A percentile compares a stretch with the other conserved stretches of the same genome.
These are phyloP conservation scores for Okapia johnstoni DNA, from an alignment of 2,113 vertebrate genomes.

Conservation along the genomic window DNA sequence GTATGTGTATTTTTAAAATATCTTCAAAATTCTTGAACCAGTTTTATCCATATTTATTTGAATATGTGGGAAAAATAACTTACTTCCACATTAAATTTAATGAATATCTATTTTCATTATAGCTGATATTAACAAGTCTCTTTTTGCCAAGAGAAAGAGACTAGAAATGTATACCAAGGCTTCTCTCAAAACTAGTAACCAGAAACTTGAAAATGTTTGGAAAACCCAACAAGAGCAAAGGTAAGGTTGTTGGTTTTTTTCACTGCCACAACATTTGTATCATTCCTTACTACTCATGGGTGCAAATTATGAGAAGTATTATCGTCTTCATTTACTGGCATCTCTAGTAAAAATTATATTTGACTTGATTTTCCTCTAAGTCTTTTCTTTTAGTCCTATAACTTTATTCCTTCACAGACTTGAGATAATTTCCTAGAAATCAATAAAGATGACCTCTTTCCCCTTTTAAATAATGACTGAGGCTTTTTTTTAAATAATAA, in stretches of 20 bases:
- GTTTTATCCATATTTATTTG: slow-evolving; percentile 3
- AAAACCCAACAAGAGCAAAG: slow-evolving; percentile 89
- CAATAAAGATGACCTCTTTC: not conserved
- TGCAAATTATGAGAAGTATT: slow-evolving; percentile 26
- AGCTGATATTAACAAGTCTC: slow-evolving; percentile 93
- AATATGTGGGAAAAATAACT: slow-evolving; percentile 37
- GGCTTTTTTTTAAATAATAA: not conserved
- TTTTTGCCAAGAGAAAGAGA: slow-evolving; percentile 91
- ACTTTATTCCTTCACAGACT: not conserved
- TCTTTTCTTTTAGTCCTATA: not conserved
- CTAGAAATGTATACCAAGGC: slow-evolving; percentile 90
- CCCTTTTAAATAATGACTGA: slow-evolving; percentile 4
- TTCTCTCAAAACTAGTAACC: slow-evolving; percentile 91
- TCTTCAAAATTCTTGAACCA: slow-evolving; percentile 25
- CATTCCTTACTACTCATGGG: slow-evolving; percentile 28
- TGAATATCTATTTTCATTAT: slow-evolving; percentile 56
- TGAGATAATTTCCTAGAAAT: slow-evolving; percentile 18
- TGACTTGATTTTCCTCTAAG: slow-evolving; percentile 30
- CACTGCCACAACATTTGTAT: not conserved
- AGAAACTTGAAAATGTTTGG: slow-evolving; percentile 94
- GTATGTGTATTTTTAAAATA: slow-evolving; percentile 7
- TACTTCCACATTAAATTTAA: slow-evolving; percentile 37
- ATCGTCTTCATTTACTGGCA: not conserved
- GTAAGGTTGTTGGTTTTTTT: slow-evolving; percentile 71
- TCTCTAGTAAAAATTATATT: slow-evolving; percentile 10